Conservation (phyloP, 2,113 vertebrate genomes). For the Nannobrachium achirus region DNA sequence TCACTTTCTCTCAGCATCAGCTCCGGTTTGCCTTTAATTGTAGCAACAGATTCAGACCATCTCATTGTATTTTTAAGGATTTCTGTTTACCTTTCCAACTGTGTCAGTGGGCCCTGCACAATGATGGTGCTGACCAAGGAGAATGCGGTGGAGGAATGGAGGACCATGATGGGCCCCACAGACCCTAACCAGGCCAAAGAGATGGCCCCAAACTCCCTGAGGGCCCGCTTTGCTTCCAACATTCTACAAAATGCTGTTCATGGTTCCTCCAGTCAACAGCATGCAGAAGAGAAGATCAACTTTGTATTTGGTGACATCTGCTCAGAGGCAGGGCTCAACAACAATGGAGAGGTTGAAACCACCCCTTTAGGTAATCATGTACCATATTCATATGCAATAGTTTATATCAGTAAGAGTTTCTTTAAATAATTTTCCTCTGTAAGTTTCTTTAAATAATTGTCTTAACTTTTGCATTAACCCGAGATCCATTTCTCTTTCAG, state of each 20-base stretch:
- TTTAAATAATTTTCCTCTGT: not conserved
- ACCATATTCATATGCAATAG: not conserved
- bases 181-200: slow-evolving; percentile 80
- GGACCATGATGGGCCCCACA: slow-evolving; percentile 82
- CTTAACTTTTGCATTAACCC: slow-evolving; percentile 25
- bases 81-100: not conserved
- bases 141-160: slow-evolving; percentile 86
- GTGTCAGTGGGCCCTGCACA: slow-evolving; percentile 80
- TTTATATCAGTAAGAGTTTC: not conserved
- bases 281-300: slow-evolving; percentile 71
- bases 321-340: slow-evolving; percentile 36
- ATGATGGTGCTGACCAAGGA: slow-evolving; percentile 83
- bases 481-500: slow-evolving; percentile 34
- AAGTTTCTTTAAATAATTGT: not conserved
- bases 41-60: not conserved
- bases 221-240: slow-evolving; percentile 80
- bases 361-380: slow-evolving; percentile 39
- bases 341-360: slow-evolving; percentile 34
- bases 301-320: slow-evolving; percentile 78
- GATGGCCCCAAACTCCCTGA: slow-evolving; percentile 77
- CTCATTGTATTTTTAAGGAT: not conserved
- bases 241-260: slow-evolving; percentile 83
- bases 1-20: slow-evolving; percentile 20
- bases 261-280: slow-evolving; percentile 74
- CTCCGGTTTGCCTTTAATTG: slow-evolving; percentile 4